Evolutionary conservation across 2,888 invertebrate genomes (phyloP).

Genomic region (Gortyna flavago): DNA sequence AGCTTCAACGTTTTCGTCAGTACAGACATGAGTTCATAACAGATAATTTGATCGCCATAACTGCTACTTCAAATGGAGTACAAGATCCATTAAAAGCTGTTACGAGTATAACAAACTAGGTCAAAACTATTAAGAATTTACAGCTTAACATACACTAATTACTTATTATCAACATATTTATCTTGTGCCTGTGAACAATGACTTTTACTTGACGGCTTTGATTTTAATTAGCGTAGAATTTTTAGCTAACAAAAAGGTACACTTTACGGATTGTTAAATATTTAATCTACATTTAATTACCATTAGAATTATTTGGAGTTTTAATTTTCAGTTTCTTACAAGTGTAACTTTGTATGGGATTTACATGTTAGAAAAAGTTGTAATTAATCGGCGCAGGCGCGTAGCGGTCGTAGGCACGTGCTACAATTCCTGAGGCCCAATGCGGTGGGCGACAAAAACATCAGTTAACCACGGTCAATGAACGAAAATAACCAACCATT

Average conservation of each 20-base stretch:
- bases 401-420: constrained; percentile 61
- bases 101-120: constrained; percentile 43
- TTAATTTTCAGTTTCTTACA: neutral
- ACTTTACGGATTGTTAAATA: constrained; percentile 49
- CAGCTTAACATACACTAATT: constrained; percentile 41
- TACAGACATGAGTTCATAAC: constrained; percentile 4
- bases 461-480: constrained; percentile 79
- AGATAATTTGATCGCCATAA: constrained; percentile 28
- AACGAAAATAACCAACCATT: constrained; percentile 79
- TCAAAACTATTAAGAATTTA: constrained; percentile 49
- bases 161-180: constrained; percentile 36
- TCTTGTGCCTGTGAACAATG: constrained; percentile 25
- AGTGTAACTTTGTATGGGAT: constrained; percentile 30
- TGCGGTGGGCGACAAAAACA: constrained; percentile 78
- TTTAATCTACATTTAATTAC: constrained; percentile 42
- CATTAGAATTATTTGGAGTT: constrained; percentile 16
- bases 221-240: constrained; percentile 44
- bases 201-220: constrained; percentile 32
- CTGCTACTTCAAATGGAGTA: neutral
- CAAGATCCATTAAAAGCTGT: constrained; percentile 39
- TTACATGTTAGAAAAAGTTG: constrained; percentile 44
- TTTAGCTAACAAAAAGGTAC: constrained; percentile 38
- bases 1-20: constrained; percentile 16
- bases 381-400: constrained; percentile 59
- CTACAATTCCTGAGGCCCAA: constrained; percentile 54